Percentiles rank a stretch among this genome's conserved stretches.
phyloP scores from a whole-genome alignment of 2,113 vertebrate genomes.

The Xenus cinereus region DNA sequence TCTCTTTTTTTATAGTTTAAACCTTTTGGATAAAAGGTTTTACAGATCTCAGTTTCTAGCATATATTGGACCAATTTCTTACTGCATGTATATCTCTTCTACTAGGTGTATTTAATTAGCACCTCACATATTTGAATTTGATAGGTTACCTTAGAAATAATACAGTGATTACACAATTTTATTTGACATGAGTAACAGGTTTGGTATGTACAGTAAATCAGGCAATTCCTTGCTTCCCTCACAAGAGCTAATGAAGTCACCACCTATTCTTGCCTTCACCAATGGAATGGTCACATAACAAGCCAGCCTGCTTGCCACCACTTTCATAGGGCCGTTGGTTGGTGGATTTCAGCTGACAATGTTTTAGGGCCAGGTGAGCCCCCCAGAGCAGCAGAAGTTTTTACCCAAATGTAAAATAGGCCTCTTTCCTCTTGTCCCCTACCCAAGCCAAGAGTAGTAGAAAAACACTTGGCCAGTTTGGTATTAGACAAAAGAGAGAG shows the following conservation, averaged over 20 bases:
- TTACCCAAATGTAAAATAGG: not conserved
- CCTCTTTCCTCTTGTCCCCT: accelerated
- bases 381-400: not conserved
- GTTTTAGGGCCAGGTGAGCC: not conserved
- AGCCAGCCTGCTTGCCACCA: not conserved
- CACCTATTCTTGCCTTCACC: not conserved
- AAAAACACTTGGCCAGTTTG: not conserved
- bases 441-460: not conserved
- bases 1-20: not conserved
- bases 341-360: not conserved
- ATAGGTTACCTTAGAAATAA: not conserved
- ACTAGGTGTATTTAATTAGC: not conserved
- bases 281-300: not conserved
- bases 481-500: not conserved
- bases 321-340: not conserved
- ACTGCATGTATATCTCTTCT: not conserved
- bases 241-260: not conserved
- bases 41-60: not conserved
- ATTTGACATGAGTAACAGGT: not conserved
- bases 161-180: not conserved
- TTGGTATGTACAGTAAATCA: not conserved
- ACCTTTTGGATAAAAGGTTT: not conserved
- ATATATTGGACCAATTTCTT: not conserved
- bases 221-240: not conserved
- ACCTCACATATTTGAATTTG: not conserved